A percentile compares a stretch with the other conserved stretches of the same genome.
These are phyloP conservation scores for Argopecten irradians DNA, from an alignment of 1,140 invertebrate genomes.

Conservation along the genomic window DNA sequence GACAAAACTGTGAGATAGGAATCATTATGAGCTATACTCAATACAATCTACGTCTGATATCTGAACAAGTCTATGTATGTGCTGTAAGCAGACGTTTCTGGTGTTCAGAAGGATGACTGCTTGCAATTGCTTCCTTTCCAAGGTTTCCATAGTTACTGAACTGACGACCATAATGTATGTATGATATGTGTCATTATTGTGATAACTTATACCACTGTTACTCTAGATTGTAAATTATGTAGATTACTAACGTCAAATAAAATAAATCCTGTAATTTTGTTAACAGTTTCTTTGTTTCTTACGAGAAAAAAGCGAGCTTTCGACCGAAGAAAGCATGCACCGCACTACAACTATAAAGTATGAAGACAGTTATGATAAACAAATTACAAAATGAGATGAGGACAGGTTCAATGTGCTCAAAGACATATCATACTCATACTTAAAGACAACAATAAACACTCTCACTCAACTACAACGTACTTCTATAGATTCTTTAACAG, in stretches of 20 bases:
- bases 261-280: slow-evolving; percentile 4
- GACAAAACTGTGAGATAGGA: no score
- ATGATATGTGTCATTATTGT: slow-evolving; percentile 11
- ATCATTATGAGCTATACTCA: no score
- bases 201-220: slow-evolving; percentile 9
- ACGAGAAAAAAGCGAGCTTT: no score
- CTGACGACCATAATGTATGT: slow-evolving; percentile 7
- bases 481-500: no score
- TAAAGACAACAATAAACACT: no score
- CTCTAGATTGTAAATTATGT: slow-evolving; percentile 23
- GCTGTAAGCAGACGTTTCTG: background rate
- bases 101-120: background rate
- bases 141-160: background rate
- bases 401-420: no score
- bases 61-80: background rate
- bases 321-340: no score
- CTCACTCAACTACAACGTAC: no score
- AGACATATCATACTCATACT: no score
- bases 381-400: no score
- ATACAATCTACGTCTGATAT: background rate
- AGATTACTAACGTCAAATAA: slow-evolving; percentile 23
- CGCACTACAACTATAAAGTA: no score
- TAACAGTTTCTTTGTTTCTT: slow-evolving; percentile 18
- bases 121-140: background rate
- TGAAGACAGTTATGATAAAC: no score